Evolutionary conservation across 2,888 invertebrate genomes (phyloP), one percentile per base, ranked within the genome.

Genomic region (Ectemnius cavifrons): DNA sequence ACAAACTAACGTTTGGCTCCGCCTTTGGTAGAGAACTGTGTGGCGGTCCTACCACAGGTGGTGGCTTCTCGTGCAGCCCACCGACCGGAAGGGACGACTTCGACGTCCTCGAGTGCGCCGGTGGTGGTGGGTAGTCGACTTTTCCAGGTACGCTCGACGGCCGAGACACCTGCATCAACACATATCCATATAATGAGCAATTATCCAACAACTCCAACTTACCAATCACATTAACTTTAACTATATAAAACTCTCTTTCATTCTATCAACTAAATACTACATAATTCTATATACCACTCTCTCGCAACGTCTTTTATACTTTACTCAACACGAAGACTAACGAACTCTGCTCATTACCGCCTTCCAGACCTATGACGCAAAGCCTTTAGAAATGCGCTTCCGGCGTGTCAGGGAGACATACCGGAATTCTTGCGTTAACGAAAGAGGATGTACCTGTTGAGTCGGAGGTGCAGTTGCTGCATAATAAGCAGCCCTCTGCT

Each of bases 1-100:
- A 95, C 80, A 94, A 92, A 66, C 92, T 92, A 85, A 94, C 94
- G 90, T 94, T 94, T 20, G 95, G 94, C 89, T 95, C 95, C 64
- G 93, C 94, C 87, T 95, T 95, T n/a, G 92, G 92, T 28, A 92
- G 82, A 4, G 87, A 79, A 75, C 87, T 84, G 80, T 88, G 89
- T 27, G 87, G 82, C 6, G 83, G 76, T 0, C 82, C 83, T 0
- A 84, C 78, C 56, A 84, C 83, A 20, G 72, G 23, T 4, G 84
- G 78, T 23, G 84, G 63, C 70, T 89, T 90, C 49, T 90, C 90
- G 85, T 86, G 90, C 57, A 87, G 84, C 27, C 84, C 71, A 87
- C 92, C 84, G 84, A 86, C 88, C 71, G 91, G 87, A 74, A 89
- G 80, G 72, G 89, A 87, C 60, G 89, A 91, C 73, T 91, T 91